phyloP scores from a whole-genome alignment of 2,797 vertebrate genomes.

The Mycteria americana region DNA sequence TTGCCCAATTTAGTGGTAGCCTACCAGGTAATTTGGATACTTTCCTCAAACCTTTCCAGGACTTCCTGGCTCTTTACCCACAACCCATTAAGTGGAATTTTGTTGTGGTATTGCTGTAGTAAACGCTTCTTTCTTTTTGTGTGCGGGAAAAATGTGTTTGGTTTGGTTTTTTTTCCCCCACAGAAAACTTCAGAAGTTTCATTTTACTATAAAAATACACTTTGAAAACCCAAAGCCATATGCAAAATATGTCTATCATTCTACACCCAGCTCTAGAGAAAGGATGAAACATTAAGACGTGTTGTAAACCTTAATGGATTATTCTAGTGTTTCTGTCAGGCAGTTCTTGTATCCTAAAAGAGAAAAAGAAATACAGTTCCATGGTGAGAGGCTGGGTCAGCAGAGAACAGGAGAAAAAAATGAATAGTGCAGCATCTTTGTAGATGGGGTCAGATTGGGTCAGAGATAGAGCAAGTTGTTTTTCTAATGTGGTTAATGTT shows the following conservation, averaged over 20 bases:
- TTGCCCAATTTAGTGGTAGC: not conserved
- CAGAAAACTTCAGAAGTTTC: not conserved
- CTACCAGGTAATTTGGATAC: not conserved
- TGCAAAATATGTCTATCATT: not conserved
- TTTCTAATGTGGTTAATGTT: not conserved
- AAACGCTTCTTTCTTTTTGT: not conserved
- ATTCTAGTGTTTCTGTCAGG: not conserved
- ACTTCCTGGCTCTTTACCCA: not conserved
- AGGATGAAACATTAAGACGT: not conserved
- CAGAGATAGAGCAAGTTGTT: not conserved
- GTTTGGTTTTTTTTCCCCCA: not conserved
- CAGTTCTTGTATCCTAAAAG: not conserved
- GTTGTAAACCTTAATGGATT: not conserved
- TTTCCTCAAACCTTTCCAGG: not conserved
- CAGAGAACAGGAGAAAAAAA: not conserved
- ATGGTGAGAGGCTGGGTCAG: not conserved
- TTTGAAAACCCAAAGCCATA: not conserved
- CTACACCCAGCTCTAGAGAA: not conserved
- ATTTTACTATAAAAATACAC: not conserved
- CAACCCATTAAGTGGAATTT: not conserved
- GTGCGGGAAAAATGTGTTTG: not conserved
- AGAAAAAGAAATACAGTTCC: not conserved
- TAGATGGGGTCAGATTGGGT: not conserved
- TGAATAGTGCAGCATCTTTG: fast-evolving
- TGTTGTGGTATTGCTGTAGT: not conserved